These are phyloP conservation scores for Gila robusta DNA, from an alignment of 2,797 vertebrate genomes.

Conservation along the genomic window DNA sequence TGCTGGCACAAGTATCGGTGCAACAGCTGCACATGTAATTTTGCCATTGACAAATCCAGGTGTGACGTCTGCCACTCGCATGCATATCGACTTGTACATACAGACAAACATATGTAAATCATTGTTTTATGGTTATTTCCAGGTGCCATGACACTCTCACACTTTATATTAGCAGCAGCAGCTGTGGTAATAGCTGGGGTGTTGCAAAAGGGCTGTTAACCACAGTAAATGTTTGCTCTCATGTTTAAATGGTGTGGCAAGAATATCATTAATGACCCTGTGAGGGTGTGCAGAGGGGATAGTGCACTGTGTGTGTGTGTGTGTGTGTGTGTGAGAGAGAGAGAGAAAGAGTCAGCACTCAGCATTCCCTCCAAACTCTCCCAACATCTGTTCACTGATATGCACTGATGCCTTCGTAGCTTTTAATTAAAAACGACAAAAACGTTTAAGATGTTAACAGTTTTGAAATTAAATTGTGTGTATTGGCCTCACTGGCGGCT, in stretches of 20 bases:
- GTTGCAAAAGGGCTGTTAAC: conserved; percentile 58
- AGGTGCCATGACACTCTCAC: conserved; percentile 32
- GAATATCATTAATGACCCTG: conserved; percentile 56
- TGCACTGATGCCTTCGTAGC: conserved; percentile 43
- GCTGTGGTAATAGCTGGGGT: conserved; percentile 60
- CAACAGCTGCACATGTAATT: conserved; percentile 10
- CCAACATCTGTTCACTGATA: conserved; percentile 56
- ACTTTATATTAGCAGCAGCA: conserved; percentile 59
- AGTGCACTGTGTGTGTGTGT: not conserved
- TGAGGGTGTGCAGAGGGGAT: conserved; percentile 44
- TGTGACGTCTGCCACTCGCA: not conserved
- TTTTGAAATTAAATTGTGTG: conserved; percentile 15
- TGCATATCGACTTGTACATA: not conserved
- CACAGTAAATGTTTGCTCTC: conserved; percentile 61
- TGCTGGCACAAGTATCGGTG: not conserved
- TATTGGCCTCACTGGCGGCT: not conserved
- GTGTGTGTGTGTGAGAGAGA: not conserved
- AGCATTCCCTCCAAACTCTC: conserved; percentile 32
- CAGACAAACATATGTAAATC: conserved; percentile 38
- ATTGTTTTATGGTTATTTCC: conserved; percentile 16
- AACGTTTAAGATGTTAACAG: conserved; percentile 25
- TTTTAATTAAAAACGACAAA: conserved; percentile 54
- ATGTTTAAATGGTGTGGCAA: conserved; percentile 57
- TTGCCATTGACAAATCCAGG: not conserved
- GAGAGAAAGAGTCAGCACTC: not conserved